A percentile compares a stretch with the other conserved stretches of the same genome.
These are phyloP conservation scores for Kradibia gibbosae DNA, from an alignment of 1,140 invertebrate species.

Conservation along the genomic window DNA sequence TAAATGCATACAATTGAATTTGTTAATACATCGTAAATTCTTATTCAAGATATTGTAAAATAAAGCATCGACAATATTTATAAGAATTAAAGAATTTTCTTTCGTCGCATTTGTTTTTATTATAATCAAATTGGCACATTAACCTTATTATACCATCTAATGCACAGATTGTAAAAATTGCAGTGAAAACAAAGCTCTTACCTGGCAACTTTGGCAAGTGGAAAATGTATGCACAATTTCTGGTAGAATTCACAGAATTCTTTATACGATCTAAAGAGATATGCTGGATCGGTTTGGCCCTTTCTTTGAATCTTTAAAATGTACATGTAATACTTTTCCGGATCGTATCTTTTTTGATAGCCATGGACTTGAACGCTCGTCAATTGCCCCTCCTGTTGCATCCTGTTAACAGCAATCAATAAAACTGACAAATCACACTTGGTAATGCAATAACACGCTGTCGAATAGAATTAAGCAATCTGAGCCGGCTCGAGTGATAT, in stretches of 20 bases:
- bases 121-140: no score
- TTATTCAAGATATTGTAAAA: no score
- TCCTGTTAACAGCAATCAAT: constrained; percentile 71
- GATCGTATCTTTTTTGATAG: constrained; percentile 96
- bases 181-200: constrained; percentile 66
- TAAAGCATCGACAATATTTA: no score
- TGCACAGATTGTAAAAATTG: background rate
- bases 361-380: constrained; percentile 88
- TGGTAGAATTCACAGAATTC: constrained; percentile 98
- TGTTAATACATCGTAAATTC: no score
- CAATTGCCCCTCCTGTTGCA: constrained; percentile 92
- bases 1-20: no score
- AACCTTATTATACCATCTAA: no score
- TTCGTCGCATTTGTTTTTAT: no score
- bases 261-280: constrained; percentile 93
- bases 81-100: no score
- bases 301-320: constrained; percentile 90
- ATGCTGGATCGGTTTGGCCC: constrained; percentile 86
- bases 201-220: constrained; percentile 89
- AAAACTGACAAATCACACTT: no score
- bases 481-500: background rate
- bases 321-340: constrained; percentile 99
- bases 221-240: constrained; percentile 94
- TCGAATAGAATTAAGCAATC: no score
- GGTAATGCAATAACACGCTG: no score